These are phyloP conservation scores for Prosapia bicincta DNA, from an alignment of 2,888 invertebrate species.

Conservation along the genomic window DNA sequence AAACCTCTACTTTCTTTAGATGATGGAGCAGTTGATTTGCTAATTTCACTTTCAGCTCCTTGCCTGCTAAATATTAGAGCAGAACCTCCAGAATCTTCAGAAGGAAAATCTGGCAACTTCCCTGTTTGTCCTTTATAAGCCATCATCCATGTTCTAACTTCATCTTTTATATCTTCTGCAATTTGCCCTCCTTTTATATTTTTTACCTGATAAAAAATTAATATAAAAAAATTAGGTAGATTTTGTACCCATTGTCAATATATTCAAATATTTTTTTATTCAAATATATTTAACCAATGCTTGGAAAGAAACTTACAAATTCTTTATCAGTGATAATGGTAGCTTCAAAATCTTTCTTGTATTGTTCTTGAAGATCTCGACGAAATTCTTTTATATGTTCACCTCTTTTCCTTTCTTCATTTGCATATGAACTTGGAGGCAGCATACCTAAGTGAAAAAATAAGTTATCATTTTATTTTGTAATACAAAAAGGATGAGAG, in stretches of 20 bases:
- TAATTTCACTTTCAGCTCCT: conserved; percentile 73
- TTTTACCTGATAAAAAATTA: conserved; percentile 46
- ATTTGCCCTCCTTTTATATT: conserved; percentile 64
- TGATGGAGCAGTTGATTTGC: conserved; percentile 71
- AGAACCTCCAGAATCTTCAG: conserved; percentile 88
- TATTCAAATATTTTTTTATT: too few species aligned
- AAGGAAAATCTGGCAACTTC: conserved; percentile 87
- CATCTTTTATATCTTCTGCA: conserved; percentile 82
- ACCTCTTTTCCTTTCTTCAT: conserved; percentile 43
- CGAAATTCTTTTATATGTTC: conserved; percentile 51
- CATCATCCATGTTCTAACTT: conserved; percentile 83
- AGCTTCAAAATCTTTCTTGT: conserved; percentile 65
- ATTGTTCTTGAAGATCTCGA: conserved; percentile 61
- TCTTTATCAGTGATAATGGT: conserved; percentile 51
- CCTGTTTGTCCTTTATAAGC: conserved; percentile 78
- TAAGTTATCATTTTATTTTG: neutral
- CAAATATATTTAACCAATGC: too few species aligned
- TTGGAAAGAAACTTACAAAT: conserved; percentile 40
- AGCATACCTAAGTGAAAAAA: conserved; percentile 45
- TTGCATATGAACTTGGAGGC: conserved; percentile 45
- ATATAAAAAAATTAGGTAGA: too few species aligned
- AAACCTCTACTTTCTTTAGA: conserved; percentile 47
- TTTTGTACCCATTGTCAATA: too few species aligned
- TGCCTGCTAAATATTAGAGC: conserved; percentile 76
- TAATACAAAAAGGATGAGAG: too few species aligned